A percentile compares a stretch with the other conserved stretches of the same genome.
These are phyloP conservation scores for Ostrea edulis DNA, from an alignment of 1,140 invertebrate species.

Conservation along the genomic window DNA sequence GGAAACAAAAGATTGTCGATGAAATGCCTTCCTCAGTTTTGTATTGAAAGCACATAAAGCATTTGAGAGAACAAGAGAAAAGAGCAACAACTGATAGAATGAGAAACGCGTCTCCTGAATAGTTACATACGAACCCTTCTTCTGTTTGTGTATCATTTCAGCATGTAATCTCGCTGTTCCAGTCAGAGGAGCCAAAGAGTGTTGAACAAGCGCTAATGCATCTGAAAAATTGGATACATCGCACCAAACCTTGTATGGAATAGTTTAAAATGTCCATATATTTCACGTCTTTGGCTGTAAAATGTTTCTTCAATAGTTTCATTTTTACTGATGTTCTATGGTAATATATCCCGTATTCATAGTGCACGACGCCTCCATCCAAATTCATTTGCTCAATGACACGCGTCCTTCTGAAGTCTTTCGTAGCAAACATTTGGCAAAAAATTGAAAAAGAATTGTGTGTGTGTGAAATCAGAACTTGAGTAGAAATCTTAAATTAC, in stretches of 20 bases:
- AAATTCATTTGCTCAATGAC: too few relatives aligned
- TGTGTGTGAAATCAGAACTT: background rate
- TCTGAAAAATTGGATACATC: background rate
- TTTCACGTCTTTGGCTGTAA: too few relatives aligned
- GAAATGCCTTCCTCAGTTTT: too few relatives aligned
- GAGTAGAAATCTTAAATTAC: background rate
- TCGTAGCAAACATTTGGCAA: too few relatives aligned
- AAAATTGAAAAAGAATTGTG: too few relatives aligned
- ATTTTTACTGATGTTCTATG: too few relatives aligned
- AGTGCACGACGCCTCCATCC: too few relatives aligned
- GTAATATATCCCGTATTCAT: too few relatives aligned
- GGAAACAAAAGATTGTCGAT: too few relatives aligned
- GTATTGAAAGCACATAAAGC: background rate
- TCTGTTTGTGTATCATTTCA: constrained; percentile 22
- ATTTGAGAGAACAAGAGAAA: constrained; percentile 22
- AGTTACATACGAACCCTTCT: background rate
- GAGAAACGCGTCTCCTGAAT: background rate
- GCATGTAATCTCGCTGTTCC: constrained; percentile 15
- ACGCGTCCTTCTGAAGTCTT: too few relatives aligned
- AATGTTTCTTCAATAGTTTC: too few relatives aligned
- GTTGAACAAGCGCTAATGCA: background rate
- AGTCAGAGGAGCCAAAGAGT: background rate
- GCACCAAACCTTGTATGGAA: background rate
- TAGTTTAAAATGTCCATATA: too few relatives aligned
- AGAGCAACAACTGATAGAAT: background rate